phyloP scores from a whole-genome alignment of 2,797 vertebrate species.

The Sebastes vulpes region DNA sequence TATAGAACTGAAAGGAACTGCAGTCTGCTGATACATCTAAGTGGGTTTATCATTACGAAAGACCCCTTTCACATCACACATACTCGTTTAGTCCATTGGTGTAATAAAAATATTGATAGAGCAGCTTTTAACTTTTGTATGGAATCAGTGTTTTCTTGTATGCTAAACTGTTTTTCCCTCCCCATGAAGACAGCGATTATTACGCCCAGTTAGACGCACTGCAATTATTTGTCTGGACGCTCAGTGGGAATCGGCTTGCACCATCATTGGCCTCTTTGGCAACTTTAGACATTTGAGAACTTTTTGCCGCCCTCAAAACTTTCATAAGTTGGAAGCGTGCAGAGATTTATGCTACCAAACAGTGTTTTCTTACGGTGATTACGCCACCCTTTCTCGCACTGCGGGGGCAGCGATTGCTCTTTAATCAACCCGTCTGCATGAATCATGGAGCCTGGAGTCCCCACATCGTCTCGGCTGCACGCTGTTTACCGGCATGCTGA shows the following conservation, averaged over 20 bases:
- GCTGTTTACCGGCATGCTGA: constrained; percentile 68
- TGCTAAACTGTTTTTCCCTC: neutral
- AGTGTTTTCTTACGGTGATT: constrained; percentile 66
- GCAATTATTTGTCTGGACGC: neutral
- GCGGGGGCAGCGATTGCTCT: constrained; percentile 73
- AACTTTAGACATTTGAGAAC: constrained; percentile 36
- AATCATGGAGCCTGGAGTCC: constrained; percentile 63
- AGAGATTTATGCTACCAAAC: constrained; percentile 56
- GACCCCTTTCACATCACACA: neutral
- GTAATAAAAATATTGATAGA: neutral
- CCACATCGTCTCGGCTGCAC: constrained; percentile 58
- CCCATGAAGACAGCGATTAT: neutral
- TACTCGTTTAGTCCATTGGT: neutral
- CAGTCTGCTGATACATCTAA: neutral
- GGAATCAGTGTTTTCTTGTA: neutral
- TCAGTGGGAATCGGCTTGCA: constrained; percentile 5
- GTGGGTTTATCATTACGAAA: neutral
- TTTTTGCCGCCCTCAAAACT: constrained; percentile 48
- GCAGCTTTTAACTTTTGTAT: neutral
- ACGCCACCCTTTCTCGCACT: constrained; percentile 61
- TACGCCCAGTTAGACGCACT: neutral
- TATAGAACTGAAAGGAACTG: neutral
- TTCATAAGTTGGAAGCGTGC: constrained; percentile 38
- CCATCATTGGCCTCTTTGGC: constrained; percentile 6
- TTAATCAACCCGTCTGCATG: constrained; percentile 79